A percentile compares a stretch with the other conserved stretches of the same genome.
phyloP scores from a whole-genome alignment of 2,888 invertebrate genomes.

The Lasioglossum marginatum region DNA sequence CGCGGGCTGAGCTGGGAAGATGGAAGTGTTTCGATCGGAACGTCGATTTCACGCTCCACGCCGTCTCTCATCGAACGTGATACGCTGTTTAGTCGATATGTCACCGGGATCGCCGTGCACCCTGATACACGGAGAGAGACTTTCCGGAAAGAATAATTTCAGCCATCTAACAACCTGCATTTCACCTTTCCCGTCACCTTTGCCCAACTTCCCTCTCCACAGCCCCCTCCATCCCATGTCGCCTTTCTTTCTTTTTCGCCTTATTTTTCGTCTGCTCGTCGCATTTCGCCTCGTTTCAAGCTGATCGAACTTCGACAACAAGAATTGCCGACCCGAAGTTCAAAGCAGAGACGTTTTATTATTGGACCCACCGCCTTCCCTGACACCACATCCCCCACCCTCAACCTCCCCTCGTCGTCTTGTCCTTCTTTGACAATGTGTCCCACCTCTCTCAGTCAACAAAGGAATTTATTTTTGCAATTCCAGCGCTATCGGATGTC shows the following conservation, averaged over 20 bases:
- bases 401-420: background rate
- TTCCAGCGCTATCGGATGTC: conserved; percentile 56
- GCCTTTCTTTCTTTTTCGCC: background rate
- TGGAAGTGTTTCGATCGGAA: conserved; percentile 68
- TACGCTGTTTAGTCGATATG: conserved; percentile 81
- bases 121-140: conserved; percentile 37
- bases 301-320: conserved; percentile 54
- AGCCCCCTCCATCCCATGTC: background rate
- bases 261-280: conserved; percentile 14
- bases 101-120: conserved; percentile 53
- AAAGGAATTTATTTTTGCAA: conserved; percentile 53
- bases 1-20: conserved; percentile 26
- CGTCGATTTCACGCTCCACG: conserved; percentile 79
- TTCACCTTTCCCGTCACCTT: conserved; percentile 32
- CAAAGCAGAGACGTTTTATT: conserved; percentile 69
- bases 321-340: conserved; percentile 55
- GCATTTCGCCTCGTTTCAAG: conserved; percentile 51
- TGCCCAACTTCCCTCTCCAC: background rate
- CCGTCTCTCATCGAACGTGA: conserved; percentile 76
- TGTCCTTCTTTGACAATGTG: background rate
- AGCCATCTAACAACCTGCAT: conserved; percentile 36
- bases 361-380: conserved; percentile 62
- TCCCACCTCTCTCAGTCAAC: conserved; percentile 2
- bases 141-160: conserved; percentile 55
- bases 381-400: conserved; percentile 40